These are phyloP conservation scores for Phyllotreta striolata DNA, from an alignment of 2,888 invertebrate genomes.

Conservation along the genomic window DNA sequence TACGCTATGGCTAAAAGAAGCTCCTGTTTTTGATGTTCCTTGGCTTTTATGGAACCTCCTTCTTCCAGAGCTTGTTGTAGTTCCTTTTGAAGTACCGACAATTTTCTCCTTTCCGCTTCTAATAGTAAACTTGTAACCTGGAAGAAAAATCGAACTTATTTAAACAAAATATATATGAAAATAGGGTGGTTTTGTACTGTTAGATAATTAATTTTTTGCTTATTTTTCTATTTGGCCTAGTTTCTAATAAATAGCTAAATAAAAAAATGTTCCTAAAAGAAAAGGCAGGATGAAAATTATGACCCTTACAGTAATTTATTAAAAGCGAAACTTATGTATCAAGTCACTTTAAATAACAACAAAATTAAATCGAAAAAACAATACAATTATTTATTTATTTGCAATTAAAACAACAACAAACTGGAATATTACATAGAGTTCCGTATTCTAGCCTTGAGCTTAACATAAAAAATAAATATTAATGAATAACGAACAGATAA, in stretches of 20 bases:
- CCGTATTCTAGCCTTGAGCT: conserved; percentile 5
- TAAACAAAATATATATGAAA: too few relatives aligned
- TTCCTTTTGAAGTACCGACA: conserved; percentile 72
- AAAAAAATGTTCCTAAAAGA: too few relatives aligned
- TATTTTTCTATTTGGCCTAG: too few relatives aligned
- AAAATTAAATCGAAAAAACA: too few relatives aligned
- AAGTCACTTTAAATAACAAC: too few relatives aligned
- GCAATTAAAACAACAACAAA: not conserved
- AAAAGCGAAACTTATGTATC: too few relatives aligned
- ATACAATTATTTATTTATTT: too few relatives aligned
- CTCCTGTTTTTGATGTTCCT: conserved; percentile 72
- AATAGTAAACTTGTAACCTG: conserved; percentile 74
- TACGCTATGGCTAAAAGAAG: conserved; percentile 71
- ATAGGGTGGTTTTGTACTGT: too few relatives aligned
- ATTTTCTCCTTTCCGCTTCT: conserved; percentile 73
- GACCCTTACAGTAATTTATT: too few relatives aligned
- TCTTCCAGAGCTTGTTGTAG: conserved; percentile 69
- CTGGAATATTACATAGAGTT: conserved; percentile 1
- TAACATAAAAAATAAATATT: not conserved
- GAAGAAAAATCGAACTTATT: not conserved
- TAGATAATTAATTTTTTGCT: too few relatives aligned
- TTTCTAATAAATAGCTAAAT: too few relatives aligned
- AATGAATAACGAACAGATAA: conserved; percentile 5
- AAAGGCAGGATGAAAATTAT: too few relatives aligned
- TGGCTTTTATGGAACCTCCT: conserved; percentile 70